Evolutionary conservation across 2,888 invertebrate genomes (phyloP).

Genomic region (Spisula subtruncata): DNA sequence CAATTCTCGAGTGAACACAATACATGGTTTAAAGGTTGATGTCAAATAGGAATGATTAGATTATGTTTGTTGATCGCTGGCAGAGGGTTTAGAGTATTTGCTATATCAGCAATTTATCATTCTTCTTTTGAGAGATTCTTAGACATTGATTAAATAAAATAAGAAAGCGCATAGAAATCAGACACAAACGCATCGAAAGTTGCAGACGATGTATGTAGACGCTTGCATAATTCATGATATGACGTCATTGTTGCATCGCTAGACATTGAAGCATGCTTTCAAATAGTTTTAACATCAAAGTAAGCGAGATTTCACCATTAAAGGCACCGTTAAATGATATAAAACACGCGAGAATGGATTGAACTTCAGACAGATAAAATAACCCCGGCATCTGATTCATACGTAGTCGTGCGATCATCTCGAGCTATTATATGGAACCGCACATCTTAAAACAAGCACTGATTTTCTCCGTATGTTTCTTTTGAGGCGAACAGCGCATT

Average conservation of each 20-base stretch:
- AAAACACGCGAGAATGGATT: neutral
- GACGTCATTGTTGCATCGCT: neutral
- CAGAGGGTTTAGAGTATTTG: too few relatives aligned
- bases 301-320: neutral
- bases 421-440: neutral
- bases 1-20: too few relatives aligned
- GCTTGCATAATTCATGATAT: neutral
- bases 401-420: neutral
- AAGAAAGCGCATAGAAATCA: neutral
- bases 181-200: neutral
- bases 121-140: too few relatives aligned
- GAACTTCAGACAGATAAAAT: neutral
- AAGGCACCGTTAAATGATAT: neutral
- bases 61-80: too few relatives aligned
- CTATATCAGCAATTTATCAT: too few relatives aligned
- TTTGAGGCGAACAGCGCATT: too few relatives aligned
- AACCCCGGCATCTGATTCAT: neutral
- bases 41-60: too few relatives aligned
- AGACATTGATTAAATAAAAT: too few relatives aligned
- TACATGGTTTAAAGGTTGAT: too few relatives aligned
- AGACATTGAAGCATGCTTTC: neutral
- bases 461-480: too few relatives aligned
- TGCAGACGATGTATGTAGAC: neutral
- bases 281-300: neutral
- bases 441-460: too few relatives aligned